Conservation (phyloP, 92 coral and sea anemone species). For the Paragorgia papillata region DNA sequence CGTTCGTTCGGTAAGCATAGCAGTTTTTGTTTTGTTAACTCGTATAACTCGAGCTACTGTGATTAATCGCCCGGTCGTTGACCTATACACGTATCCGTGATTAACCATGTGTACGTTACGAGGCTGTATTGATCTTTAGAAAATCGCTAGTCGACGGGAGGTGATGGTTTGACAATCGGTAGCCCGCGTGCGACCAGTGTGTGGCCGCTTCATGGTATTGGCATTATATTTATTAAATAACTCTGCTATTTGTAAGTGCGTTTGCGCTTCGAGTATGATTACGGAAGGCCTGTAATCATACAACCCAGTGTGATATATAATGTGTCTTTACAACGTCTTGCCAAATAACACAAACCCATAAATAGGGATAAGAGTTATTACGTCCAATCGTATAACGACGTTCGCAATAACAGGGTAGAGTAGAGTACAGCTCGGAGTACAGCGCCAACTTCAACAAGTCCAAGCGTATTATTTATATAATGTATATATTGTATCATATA, state of each 20-base stretch:
- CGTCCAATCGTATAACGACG: too few relatives aligned
- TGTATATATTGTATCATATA: too few relatives aligned
- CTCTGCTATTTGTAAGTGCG: neutral
- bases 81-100: neutral
- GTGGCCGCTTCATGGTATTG: neutral
- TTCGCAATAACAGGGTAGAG: too few relatives aligned
- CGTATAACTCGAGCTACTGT: too few relatives aligned
- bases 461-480: too few relatives aligned
- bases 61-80: too few relatives aligned
- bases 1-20: too few relatives aligned
- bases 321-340: neutral
- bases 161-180: neutral
- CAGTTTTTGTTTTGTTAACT: too few relatives aligned
- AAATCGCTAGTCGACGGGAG: neutral
- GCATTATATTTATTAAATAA: neutral
- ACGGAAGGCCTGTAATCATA: neutral
- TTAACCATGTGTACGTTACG: neutral
- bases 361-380: too few relatives aligned
- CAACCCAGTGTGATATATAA: neutral
- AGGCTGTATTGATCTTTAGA: neutral
- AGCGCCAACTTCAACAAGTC: too few relatives aligned
- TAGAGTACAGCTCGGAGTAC: too few relatives aligned
- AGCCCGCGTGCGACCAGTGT: neutral
- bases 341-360: too few relatives aligned
- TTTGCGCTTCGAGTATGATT: neutral